phyloP scores from a whole-genome alignment of 2,888 invertebrate species.

The Heterodera filipjevi region DNA sequence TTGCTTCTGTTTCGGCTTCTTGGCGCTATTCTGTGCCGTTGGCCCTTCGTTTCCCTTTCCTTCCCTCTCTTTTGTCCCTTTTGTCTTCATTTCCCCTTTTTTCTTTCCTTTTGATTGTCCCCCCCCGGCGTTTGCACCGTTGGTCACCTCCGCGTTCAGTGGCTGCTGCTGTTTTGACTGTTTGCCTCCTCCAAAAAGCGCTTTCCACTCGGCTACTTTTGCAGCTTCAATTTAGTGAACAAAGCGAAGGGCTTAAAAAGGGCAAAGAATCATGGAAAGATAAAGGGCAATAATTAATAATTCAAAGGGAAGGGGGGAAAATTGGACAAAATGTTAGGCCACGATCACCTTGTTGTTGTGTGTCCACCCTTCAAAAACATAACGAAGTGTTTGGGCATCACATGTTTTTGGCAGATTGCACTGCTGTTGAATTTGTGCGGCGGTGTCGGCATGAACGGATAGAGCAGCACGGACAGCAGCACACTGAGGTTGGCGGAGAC shows the following conservation, averaged over 20 bases:
- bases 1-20: too few species aligned
- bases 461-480: slow-evolving; percentile 79
- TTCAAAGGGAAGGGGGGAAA: too few species aligned
- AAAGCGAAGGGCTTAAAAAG: slow-evolving; percentile 77
- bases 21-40: too few species aligned
- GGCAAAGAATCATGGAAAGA: slow-evolving; percentile 21
- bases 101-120: too few species aligned
- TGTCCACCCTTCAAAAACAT: slow-evolving; percentile 79
- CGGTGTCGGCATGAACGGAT: slow-evolving; percentile 84
- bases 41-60: too few species aligned
- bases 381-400: slow-evolving; percentile 65
- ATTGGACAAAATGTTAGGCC: too few species aligned
- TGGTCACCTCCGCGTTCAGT: too few species aligned
- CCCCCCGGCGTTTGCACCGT: background rate
- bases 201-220: slow-evolving; percentile 78
- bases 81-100: too few species aligned
- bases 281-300: slow-evolving; percentile 70
- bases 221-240: slow-evolving; percentile 83
- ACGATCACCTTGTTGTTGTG: slow-evolving; percentile 74
- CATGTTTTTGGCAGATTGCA: slow-evolving; percentile 51
- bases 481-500: slow-evolving; percentile 81
- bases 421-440: slow-evolving; percentile 50
- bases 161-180: too few species aligned
- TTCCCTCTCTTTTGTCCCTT: too few species aligned
- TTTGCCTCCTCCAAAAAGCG: slow-evolving; percentile 69